phyloP scores from a whole-genome alignment of 92 coral and sea anemone genomes.

The Nematostella vectensis region DNA sequence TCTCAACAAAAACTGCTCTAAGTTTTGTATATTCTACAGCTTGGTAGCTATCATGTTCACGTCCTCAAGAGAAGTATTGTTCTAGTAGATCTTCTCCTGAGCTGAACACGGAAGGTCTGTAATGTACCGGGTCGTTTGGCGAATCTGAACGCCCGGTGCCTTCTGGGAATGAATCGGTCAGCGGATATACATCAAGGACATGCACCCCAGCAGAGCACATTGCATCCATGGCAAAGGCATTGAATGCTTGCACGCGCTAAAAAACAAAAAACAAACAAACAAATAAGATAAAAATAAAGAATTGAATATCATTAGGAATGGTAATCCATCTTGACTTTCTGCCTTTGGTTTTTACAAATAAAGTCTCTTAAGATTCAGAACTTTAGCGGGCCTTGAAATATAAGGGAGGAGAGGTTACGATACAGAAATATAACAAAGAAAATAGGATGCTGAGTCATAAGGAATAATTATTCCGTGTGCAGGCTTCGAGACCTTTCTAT shows the following conservation, averaged over 20 bases:
- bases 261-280: not conserved
- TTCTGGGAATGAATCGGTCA: slow-evolving; percentile 21
- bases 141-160: slow-evolving; percentile 10
- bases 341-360: no score
- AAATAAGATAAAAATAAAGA: not conserved
- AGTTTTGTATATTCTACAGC: no score
- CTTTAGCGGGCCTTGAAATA: no score
- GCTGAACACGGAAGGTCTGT: slow-evolving; percentile 6
- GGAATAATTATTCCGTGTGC: no score
- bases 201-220: slow-evolving; percentile 24
- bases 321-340: no score
- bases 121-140: slow-evolving; percentile 12
- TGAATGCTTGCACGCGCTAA: slow-evolving; percentile 17
- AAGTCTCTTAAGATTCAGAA: no score
- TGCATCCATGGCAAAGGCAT: slow-evolving; percentile 21
- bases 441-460: no score
- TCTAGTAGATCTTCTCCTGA: slow-evolving; percentile 14
- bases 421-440: no score
- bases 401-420: no score
- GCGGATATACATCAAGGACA: slow-evolving; percentile 26
- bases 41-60: no score
- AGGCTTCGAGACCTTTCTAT: no score
- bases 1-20: no score
- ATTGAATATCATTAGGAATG: not conserved
- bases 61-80: slow-evolving; percentile 1